Percentiles rank a stretch among this genome's conserved stretches.
Evolutionary conservation across 1,140 invertebrate genomes (phyloP).

Genomic region (Lithobius niger): DNA sequence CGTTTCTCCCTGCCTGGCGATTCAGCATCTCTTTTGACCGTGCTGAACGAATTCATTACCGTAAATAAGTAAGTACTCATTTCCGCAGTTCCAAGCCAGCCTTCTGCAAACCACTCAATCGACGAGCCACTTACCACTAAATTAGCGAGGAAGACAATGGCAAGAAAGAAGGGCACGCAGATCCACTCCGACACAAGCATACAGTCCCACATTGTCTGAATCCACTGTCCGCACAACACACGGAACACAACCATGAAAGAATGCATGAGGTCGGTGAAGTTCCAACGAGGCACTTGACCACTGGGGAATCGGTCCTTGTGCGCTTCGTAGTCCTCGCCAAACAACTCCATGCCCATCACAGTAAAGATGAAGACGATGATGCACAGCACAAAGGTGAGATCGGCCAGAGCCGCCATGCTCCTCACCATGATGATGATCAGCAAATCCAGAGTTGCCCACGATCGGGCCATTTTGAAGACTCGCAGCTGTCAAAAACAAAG

Average conservation of each 20-base stretch:
- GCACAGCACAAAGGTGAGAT: conserved; percentile 90
- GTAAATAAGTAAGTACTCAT: too few species aligned
- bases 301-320: conserved; percentile 28
- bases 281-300: conserved; percentile 69
- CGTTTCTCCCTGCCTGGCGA: too few species aligned
- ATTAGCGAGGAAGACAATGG: conserved; percentile 95
- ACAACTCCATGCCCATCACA: conserved; percentile 96
- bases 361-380: conserved; percentile 99
- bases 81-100: too few species aligned
- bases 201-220: conserved; percentile 97
- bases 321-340: conserved; percentile 83
- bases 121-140: conserved; percentile 94
- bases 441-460: conserved; percentile 95
- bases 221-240: conserved; percentile 96
- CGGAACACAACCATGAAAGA: conserved; percentile 98
- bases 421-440: conserved; percentile 97
- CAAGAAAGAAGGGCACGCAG: conserved; percentile 93
- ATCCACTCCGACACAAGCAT: conserved; percentile 80
- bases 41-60: too few species aligned
- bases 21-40: too few species aligned
- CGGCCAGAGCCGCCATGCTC: conserved; percentile 94
- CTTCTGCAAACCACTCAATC: too few species aligned
- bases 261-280: conserved; percentile 97
- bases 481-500: conserved; percentile 59
- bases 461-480: conserved; percentile 98